phyloP scores from a whole-genome alignment of 2,797 vertebrate species.

The Remorina albescens region DNA sequence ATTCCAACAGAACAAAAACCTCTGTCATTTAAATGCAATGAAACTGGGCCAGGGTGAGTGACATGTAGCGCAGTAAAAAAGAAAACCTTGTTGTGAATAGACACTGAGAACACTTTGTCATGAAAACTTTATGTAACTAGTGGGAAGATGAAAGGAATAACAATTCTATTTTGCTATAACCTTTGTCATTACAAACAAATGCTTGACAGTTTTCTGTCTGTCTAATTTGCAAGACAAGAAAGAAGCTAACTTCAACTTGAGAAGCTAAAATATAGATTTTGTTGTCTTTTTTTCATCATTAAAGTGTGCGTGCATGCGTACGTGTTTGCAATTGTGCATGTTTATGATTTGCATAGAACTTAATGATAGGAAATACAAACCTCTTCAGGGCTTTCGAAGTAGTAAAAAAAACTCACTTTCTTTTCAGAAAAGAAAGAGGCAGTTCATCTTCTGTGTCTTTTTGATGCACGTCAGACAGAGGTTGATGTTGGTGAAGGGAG shows the following conservation, averaged over 20 bases:
- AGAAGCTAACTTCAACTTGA: slow-evolving; percentile 33
- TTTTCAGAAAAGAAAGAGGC: slow-evolving; percentile 13
- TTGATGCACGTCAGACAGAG: slow-evolving; percentile 11
- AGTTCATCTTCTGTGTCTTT: slow-evolving; percentile 1
- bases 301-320: neutral
- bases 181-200: slow-evolving; percentile 61
- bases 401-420: slow-evolving; percentile 10
- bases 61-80: slow-evolving; percentile 58
- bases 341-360: slow-evolving; percentile 7
- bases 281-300: slow-evolving; percentile 33
- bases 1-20: slow-evolving; percentile 60
- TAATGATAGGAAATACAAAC: slow-evolving; percentile 42
- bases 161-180: slow-evolving; percentile 35
- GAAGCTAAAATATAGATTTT: slow-evolving; percentile 22
- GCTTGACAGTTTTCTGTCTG: slow-evolving; percentile 19
- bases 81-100: slow-evolving; percentile 50
- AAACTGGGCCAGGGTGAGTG: slow-evolving; percentile 78
- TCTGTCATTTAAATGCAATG: slow-evolving; percentile 58
- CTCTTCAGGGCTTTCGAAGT: slow-evolving; percentile 4
- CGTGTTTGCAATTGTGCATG: neutral
- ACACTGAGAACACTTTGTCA: slow-evolving; percentile 42
- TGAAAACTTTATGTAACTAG: slow-evolving; percentile 66
- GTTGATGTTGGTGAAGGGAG: slow-evolving; percentile 12
- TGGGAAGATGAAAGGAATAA: slow-evolving; percentile 57
- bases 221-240: slow-evolving; percentile 51